phyloP scores from a whole-genome alignment of 2,888 invertebrate genomes.

The Drosophila acutilabella region DNA sequence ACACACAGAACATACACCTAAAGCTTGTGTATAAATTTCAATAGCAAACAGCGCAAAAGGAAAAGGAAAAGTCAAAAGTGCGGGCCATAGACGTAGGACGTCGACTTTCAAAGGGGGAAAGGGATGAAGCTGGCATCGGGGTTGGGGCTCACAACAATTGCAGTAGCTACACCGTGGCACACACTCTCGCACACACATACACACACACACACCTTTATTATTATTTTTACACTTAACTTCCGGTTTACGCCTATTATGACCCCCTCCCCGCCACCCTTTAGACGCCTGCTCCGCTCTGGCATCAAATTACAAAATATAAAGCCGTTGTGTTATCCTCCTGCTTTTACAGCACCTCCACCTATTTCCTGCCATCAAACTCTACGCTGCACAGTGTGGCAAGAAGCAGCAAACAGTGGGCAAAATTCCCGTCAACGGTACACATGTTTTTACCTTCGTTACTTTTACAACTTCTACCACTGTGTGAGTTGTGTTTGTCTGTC shows the following conservation, averaged over 20 bases:
- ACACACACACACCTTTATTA: conserved; percentile 72
- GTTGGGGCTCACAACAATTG: conserved; percentile 36
- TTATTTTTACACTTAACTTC: conserved; percentile 82
- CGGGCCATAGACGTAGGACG: conserved; percentile 22
- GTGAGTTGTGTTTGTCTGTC: background rate
- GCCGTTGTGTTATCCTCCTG: conserved; percentile 38
- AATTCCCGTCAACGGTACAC: too few species aligned
- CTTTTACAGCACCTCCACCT: conserved; percentile 9
- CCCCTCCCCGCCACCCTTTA: conserved; percentile 3
- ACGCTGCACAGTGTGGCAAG: background rate
- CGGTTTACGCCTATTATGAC: conserved; percentile 79
- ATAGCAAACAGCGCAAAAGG: conserved; percentile 59
- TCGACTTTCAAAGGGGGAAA: conserved; percentile 3
- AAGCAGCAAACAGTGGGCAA: too few species aligned
- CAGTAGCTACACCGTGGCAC: conserved; percentile 40
- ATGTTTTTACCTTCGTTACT: too few species aligned
- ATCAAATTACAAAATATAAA: conserved; percentile 78
- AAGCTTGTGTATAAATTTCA: conserved; percentile 68
- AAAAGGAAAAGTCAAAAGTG: conserved; percentile 64
- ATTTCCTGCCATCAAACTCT: conserved; percentile 10
- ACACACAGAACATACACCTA: conserved; percentile 22
- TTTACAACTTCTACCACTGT: background rate
- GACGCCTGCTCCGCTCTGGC: conserved; percentile 44
- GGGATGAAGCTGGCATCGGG: background rate
- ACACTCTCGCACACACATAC: conserved; percentile 21